Conservation (phyloP, 1,140 invertebrate genomes). For the Lepidurus couesii region DNA sequence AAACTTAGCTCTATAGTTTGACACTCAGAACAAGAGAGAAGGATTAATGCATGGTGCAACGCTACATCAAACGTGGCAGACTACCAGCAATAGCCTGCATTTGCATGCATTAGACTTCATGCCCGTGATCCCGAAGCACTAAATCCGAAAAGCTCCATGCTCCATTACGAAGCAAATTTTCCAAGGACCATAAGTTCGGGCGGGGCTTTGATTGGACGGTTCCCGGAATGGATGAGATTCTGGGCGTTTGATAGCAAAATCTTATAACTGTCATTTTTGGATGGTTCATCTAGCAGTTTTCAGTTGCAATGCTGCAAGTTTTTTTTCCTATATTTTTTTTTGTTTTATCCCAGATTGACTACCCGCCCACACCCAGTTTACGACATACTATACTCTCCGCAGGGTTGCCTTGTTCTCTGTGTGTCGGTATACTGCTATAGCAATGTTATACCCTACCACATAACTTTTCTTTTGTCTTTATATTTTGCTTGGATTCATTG, state of each 20-base stretch:
- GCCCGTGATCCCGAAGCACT: not conserved
- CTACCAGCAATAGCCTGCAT: not conserved
- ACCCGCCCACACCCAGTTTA: not conserved
- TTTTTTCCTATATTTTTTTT: not conserved
- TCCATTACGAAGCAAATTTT: not conserved
- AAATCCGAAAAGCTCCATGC: not conserved
- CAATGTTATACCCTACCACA: slow-evolving; percentile 5
- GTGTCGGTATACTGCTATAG: not conserved
- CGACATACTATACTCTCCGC: not conserved
- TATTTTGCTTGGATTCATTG: slow-evolving; percentile 4
- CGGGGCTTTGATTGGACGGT: not conserved
- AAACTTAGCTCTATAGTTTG: not conserved
- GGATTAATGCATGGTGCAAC: not conserved
- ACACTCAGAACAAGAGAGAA: not conserved
- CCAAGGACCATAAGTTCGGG: not conserved
- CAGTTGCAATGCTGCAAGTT: slow-evolving; percentile 18
- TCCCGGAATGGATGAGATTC: not conserved
- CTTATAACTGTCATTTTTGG: slow-evolving; percentile 6
- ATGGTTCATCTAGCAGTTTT: slow-evolving; percentile 4
- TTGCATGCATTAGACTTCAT: not conserved
- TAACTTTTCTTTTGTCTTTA: slow-evolving; percentile 11
- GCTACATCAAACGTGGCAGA: slow-evolving; percentile 4
- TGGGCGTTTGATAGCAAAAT: slow-evolving; percentile 11
- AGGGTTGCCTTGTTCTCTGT: not conserved
- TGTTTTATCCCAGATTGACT: not conserved